Evolutionary conservation across 2,797 vertebrate genomes (phyloP).

Genomic region (Scleropages formosus): DNA sequence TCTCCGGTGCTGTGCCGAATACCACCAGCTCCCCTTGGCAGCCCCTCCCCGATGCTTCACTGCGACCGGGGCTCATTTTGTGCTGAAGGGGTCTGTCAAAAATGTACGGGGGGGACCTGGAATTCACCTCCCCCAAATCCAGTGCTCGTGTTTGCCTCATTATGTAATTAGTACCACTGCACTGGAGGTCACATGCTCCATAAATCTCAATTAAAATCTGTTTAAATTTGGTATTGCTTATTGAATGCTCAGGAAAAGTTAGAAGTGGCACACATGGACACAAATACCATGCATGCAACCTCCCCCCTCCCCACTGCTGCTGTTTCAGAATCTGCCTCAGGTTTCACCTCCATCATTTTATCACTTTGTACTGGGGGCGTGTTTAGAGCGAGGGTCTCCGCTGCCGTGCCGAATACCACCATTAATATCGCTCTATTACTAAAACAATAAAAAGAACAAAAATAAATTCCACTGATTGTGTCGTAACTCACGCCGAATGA

Average conservation of each 20-base stretch:
- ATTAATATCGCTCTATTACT: too few species aligned
- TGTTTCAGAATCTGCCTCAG: background rate
- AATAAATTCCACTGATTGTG: too few species aligned
- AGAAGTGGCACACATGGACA: background rate
- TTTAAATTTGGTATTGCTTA: background rate
- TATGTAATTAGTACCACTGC: background rate
- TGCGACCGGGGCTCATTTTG: conserved; percentile 40
- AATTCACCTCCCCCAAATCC: background rate
- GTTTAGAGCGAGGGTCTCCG: background rate
- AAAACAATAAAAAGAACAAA: too few species aligned
- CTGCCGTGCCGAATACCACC: too few species aligned
- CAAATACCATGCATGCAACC: background rate
- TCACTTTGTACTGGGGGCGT: background rate
- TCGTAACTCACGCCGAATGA: too few species aligned
- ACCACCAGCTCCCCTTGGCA: conserved; percentile 55
- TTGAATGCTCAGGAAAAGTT: background rate
- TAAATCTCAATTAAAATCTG: background rate
- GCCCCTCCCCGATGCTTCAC: conserved; percentile 23
- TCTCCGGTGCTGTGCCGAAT: conserved; percentile 38
- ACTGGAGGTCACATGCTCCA: background rate
- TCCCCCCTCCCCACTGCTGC: background rate
- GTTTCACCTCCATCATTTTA: background rate
- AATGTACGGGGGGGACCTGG: background rate
- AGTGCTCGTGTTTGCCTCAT: background rate
- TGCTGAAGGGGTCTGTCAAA: background rate